phyloP scores from a whole-genome alignment of 2,888 invertebrate species.

The Metallyticus violacea region DNA sequence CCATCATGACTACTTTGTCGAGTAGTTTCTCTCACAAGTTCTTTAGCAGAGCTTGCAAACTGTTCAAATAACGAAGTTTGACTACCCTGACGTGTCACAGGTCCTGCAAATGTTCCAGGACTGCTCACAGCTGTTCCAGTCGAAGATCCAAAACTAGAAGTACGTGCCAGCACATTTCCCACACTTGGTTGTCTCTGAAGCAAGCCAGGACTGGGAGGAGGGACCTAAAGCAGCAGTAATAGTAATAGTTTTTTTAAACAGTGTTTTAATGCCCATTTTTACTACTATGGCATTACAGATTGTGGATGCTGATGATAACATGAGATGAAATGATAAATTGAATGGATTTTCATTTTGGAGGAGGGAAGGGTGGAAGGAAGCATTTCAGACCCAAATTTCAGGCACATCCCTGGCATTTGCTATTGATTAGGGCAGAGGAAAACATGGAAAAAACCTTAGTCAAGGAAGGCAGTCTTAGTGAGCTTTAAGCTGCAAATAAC shows the following conservation, averaged over 20 bases:
- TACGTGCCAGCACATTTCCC: constrained; percentile 59
- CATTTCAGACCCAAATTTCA: too few species aligned
- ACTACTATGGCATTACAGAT: too few species aligned
- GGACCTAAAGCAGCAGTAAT: constrained; percentile 44
- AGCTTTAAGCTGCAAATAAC: too few species aligned
- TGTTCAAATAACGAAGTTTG: constrained; percentile 85
- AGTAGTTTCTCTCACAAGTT: constrained; percentile 82
- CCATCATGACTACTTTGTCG: constrained; percentile 88
- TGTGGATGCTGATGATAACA: too few species aligned
- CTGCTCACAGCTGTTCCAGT: constrained; percentile 40
- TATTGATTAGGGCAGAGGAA: too few species aligned
- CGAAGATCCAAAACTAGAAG: constrained; percentile 61
- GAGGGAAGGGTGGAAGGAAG: too few species aligned
- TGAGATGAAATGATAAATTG: too few species aligned
- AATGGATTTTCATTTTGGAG: not conserved
- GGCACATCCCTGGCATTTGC: too few species aligned
- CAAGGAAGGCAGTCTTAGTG: too few species aligned
- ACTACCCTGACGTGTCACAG: constrained; percentile 68
- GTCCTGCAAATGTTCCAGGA: constrained; percentile 33
- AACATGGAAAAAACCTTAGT: too few species aligned
- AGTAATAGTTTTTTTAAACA: not conserved
- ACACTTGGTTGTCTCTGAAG: constrained; percentile 60
- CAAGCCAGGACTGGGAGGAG: constrained; percentile 54
- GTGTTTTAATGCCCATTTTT: too few species aligned
- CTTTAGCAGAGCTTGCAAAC: constrained; percentile 84